A percentile compares a stretch with the other conserved stretches of the same genome.
These are phyloP conservation scores for Malthinus flaveolus DNA, from an alignment of 2,888 invertebrate genomes.

Conservation along the genomic window DNA sequence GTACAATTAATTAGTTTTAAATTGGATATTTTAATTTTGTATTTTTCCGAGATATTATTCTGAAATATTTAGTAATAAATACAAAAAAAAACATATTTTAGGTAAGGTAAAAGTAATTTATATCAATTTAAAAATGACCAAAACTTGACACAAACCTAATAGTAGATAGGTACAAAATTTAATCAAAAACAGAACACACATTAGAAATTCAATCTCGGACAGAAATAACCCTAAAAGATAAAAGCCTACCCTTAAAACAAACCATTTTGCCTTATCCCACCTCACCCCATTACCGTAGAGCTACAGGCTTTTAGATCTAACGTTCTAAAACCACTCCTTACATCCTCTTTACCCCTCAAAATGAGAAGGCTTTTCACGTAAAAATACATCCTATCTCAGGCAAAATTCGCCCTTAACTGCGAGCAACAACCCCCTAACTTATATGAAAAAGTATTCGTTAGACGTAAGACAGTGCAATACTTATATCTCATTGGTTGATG, in stretches of 20 bases:
- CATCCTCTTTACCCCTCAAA: constrained; percentile 35
- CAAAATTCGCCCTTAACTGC: constrained; percentile 47
- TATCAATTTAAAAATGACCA: constrained; percentile 5
- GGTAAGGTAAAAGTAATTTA: not conserved
- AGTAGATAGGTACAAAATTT: constrained; percentile 45
- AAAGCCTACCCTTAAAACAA: constrained; percentile 50
- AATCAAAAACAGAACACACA: constrained; percentile 56
- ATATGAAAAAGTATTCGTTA: constrained; percentile 43
- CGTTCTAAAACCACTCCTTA: constrained; percentile 46
- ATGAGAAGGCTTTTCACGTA: constrained; percentile 38
- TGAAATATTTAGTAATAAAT: too few species aligned
- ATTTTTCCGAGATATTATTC: too few species aligned
- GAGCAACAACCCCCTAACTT: constrained; percentile 45
- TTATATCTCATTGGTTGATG: constrained; percentile 53
- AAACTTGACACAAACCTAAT: constrained; percentile 18
- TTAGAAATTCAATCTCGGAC: constrained; percentile 56
- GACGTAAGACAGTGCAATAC: constrained; percentile 52
- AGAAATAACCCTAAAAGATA: constrained; percentile 54
- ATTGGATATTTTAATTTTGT: too few species aligned
- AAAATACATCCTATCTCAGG: constrained; percentile 49
- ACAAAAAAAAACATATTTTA: not conserved
- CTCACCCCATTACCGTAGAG: constrained; percentile 27
- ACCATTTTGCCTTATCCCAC: constrained; percentile 42
- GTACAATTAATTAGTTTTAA: too few species aligned
- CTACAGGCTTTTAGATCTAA: constrained; percentile 26